A percentile compares a stretch with the other conserved stretches of the same genome.
These are phyloP conservation scores for Protosalanx chinensis DNA, from an alignment of 2,797 vertebrate genomes.

Conservation along the genomic window DNA sequence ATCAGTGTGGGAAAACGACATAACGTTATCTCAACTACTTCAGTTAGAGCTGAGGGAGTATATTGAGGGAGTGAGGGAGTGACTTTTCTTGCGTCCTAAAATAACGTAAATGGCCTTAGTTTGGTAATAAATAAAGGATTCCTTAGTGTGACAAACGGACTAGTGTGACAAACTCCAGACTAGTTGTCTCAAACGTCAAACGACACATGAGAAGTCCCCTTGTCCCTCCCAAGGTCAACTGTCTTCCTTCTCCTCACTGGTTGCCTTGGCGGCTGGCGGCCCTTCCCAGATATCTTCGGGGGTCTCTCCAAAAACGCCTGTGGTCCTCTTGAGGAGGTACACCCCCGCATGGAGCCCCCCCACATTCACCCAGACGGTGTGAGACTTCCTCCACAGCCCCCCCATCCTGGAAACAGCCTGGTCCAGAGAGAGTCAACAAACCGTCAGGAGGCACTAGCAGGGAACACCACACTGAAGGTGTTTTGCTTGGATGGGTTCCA, in stretches of 20 bases:
- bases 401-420: constrained; percentile 88
- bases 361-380: constrained; percentile 95
- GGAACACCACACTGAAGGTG: constrained; percentile 11
- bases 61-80: too few relatives aligned
- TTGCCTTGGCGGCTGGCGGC: constrained; percentile 24
- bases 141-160: not conserved
- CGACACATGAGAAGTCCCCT: not conserved
- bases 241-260: constrained; percentile 35
- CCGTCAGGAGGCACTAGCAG: constrained; percentile 41
- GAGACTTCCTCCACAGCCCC: constrained; percentile 85
- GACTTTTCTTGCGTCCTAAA: too few relatives aligned
- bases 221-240: constrained; percentile 30
- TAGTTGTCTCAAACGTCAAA: not conserved
- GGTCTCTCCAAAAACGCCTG: constrained; percentile 62
- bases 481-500: constrained; percentile 36
- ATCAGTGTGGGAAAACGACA: too few relatives aligned
- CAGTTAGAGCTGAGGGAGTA: too few relatives aligned
- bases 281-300: constrained; percentile 64
- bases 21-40: too few relatives aligned
- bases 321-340: constrained; percentile 86
- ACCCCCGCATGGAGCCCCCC: constrained; percentile 94
- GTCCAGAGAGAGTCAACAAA: constrained; percentile 10
- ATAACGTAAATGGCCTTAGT: too few relatives aligned
- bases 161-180: not conserved
- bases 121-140: not conserved